These are phyloP conservation scores for Meriones unguiculatus DNA, from an alignment of 2,113 vertebrate genomes.

Conservation along the genomic window DNA sequence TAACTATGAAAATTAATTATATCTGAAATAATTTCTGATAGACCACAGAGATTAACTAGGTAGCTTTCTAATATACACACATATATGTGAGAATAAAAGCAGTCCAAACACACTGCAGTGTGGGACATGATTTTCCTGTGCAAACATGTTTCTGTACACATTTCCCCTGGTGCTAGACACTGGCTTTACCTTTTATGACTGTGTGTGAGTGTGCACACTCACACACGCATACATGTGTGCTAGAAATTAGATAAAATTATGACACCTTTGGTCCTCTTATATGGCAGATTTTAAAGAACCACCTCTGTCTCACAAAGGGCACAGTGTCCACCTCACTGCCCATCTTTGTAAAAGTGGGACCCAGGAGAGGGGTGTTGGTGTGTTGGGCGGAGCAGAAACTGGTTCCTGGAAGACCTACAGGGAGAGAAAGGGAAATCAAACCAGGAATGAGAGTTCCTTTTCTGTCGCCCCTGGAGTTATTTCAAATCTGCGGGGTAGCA, in stretches of 20 bases:
- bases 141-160: background rate
- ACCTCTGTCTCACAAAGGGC: background rate
- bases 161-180: background rate
- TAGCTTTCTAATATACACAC: background rate
- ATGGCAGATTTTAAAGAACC: background rate
- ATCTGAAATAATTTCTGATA: slow-evolving; percentile 48
- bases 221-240: too few species aligned
- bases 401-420: background rate
- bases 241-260: background rate
- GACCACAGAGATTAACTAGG: background rate
- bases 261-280: background rate
- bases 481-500: background rate
- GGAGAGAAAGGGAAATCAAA: background rate
- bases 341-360: background rate
- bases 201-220: background rate
- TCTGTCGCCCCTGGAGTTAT: background rate
- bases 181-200: background rate
- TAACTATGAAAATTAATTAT: slow-evolving; percentile 65
- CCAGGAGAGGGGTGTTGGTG: background rate
- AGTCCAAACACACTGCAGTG: background rate
- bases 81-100: background rate
- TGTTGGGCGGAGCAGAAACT: background rate
- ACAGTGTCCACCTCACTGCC: background rate
- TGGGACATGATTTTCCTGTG: background rate
- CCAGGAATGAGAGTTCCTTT: background rate